phyloP scores from a whole-genome alignment of 2,797 vertebrate genomes.

The Ficedula albicollis region DNA sequence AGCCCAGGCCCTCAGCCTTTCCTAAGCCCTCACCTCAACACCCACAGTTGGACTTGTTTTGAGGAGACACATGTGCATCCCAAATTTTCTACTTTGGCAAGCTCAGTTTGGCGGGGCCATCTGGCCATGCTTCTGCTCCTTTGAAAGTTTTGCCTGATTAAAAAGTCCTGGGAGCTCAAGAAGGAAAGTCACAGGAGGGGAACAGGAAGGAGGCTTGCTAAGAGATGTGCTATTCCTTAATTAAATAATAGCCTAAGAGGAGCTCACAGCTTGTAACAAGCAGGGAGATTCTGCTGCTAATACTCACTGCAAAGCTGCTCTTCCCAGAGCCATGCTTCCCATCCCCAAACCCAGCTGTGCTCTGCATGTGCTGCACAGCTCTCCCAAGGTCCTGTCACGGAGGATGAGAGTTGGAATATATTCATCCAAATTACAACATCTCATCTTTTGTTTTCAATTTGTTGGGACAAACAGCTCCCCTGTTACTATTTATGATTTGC shows the following conservation, averaged over 20 bases:
- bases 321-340: background rate
- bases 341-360: background rate
- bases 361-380: background rate
- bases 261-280: constrained; percentile 26
- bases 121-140: constrained; percentile 17
- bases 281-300: background rate
- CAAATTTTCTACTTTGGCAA: background rate
- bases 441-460: background rate
- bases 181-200: background rate
- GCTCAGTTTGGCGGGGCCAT: background rate
- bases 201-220: background rate
- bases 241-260: background rate
- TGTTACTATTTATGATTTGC: background rate
- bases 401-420: background rate
- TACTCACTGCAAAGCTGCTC: background rate
- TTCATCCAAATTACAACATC: background rate
- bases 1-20: background rate
- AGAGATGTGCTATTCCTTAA: constrained; percentile 1
- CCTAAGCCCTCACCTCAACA: background rate
- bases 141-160: constrained; percentile 9
- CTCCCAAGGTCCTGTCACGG: background rate
- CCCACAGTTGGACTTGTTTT: background rate
- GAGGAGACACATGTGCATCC: background rate
- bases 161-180: constrained; percentile 5
- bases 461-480: background rate